These are phyloP conservation scores for Sarcophaga bullata DNA, from an alignment of 1,140 invertebrate species.

Conservation along the genomic window DNA sequence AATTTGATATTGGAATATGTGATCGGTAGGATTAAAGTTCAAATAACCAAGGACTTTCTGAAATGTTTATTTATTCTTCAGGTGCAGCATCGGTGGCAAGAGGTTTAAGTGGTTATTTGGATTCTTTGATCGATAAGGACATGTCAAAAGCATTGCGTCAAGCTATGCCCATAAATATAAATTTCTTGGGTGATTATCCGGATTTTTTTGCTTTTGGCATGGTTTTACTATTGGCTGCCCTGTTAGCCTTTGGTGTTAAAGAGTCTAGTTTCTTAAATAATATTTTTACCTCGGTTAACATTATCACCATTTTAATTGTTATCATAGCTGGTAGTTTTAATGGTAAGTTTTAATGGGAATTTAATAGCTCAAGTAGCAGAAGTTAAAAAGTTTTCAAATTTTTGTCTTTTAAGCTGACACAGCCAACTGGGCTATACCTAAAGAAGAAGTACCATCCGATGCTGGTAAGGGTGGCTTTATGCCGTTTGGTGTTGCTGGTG, in stretches of 20 bases:
- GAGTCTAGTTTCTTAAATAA: slow-evolving; percentile 92
- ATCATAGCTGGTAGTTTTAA: slow-evolving; percentile 85
- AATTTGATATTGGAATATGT: slow-evolving; percentile 91
- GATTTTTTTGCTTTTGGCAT: slow-evolving; percentile 83
- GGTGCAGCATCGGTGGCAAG: slow-evolving; percentile 91
- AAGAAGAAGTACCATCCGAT: slow-evolving; percentile 69
- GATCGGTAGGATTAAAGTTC: slow-evolving; percentile 72
- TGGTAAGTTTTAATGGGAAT: slow-evolving; percentile 67
- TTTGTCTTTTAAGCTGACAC: slow-evolving; percentile 67
- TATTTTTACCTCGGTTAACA: slow-evolving; percentile 87
- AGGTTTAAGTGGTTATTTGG: slow-evolving; percentile 90
- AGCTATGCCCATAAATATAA: slow-evolving; percentile 76
- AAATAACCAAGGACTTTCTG: not conserved
- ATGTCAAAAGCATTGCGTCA: slow-evolving; percentile 77
- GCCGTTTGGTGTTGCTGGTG: slow-evolving; percentile 82
- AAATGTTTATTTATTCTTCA: slow-evolving; percentile 52
- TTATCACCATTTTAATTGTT: slow-evolving; percentile 85
- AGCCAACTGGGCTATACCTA: slow-evolving; percentile 75
- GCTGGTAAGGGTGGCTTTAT: slow-evolving; percentile 81
- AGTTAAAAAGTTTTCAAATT: not conserved
- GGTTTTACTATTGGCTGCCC: slow-evolving; percentile 73
- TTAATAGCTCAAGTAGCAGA: not conserved
- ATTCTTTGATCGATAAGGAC: slow-evolving; percentile 78
- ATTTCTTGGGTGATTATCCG: slow-evolving; percentile 81
- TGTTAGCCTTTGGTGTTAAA: slow-evolving; percentile 85